Evolutionary conservation across 2,113 vertebrate species (phyloP), one percentile per base, ranked within the genome.

Genomic region (Rhadina sibilatrix): DNA sequence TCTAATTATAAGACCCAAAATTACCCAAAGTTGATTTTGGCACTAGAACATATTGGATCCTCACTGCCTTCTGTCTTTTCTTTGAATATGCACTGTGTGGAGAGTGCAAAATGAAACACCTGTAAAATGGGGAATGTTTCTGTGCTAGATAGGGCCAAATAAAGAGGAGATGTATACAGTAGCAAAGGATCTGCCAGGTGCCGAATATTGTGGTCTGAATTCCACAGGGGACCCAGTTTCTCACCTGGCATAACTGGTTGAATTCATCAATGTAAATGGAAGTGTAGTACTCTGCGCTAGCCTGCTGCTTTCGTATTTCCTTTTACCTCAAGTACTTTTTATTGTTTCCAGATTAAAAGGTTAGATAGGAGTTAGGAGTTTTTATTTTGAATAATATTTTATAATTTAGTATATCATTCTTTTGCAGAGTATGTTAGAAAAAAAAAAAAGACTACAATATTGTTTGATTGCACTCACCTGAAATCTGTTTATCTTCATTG

Each of bases 1-100:
- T n/a, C 85, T 94, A 94, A 93, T 85, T 88, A 64, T 59, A 65
- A 74, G 66, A 85, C 56, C 30, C 25, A 71, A 87, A 94, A 57
- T 75, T 82, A 80, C 38, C 15, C 42, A 20, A 56, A 83, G 42
- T 92, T 91, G 53, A 57, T 90, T 93, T 93, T 93, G 17, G n/a
- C 56, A 11, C 46, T 47, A 49, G 35, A 70, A 46, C 12, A 4
- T 47, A 11, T 3, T 76, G 38, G 38, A 57, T 94, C 46, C 9
- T 72, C 24, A 37, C 22, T 72, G 69, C 53, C 46, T 92, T 91
- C 44, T 78, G 52, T 63, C 56, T 90, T 93, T 64, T 65, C 60
- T 89, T 88, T 77, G 47, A 60, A 63, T 83, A 63, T 47, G 19
- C 21, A 5, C 25, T 84, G 9, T 38, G 44, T 83, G 25, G 81